Evolutionary conservation across 2,113 vertebrate species (phyloP).

Genomic region (Carassius auratus): DNA sequence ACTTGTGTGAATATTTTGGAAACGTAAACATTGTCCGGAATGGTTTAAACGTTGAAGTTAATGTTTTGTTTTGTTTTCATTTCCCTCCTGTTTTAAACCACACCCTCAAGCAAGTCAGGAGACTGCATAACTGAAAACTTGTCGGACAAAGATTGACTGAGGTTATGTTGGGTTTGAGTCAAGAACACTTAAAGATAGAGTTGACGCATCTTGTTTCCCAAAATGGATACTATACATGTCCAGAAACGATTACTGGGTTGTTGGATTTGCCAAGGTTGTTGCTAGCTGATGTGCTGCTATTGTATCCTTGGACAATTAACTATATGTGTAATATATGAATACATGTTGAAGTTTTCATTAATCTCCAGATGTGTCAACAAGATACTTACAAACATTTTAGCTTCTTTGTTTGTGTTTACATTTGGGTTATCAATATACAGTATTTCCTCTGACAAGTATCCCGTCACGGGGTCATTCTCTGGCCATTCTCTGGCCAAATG

Average conservation of each 20-base stretch:
- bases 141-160: conserved; percentile 16
- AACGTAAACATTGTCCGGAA: not conserved
- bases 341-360: not conserved
- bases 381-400: not conserved
- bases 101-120: not conserved
- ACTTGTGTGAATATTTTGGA: not conserved
- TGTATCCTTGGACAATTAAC: conserved; percentile 31
- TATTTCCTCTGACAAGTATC: not conserved
- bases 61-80: not conserved
- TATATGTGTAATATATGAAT: not conserved
- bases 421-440: not conserved
- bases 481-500: not conserved
- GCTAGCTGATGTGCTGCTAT: conserved; percentile 37
- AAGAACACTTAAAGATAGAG: conserved; percentile 59
- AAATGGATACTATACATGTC: conserved; percentile 49
- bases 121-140: conserved; percentile 15
- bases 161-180: conserved; percentile 2
- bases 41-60: not conserved
- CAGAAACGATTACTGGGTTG: conserved; percentile 36
- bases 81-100: not conserved
- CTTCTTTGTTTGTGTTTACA: not conserved
- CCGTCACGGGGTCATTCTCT: not conserved
- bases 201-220: conserved; percentile 51
- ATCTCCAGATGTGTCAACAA: not conserved
- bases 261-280: conserved; percentile 36